phyloP scores from a whole-genome alignment of 2,797 vertebrate species.

The Diplodus puntazzo region DNA sequence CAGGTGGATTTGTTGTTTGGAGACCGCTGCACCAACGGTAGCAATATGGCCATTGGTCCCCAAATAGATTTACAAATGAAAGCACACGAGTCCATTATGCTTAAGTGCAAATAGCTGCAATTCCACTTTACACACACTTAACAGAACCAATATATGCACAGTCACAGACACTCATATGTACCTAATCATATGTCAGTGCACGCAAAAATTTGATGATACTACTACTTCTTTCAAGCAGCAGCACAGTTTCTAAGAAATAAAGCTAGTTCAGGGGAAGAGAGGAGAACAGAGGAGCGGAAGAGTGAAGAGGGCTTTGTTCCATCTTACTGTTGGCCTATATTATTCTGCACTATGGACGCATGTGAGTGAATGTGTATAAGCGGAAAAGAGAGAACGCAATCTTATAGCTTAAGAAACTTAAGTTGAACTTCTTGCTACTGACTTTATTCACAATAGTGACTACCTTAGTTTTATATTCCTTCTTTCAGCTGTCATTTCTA shows the following conservation, averaged over 20 bases:
- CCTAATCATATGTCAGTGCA: conserved; percentile 27
- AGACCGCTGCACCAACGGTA: conserved; percentile 58
- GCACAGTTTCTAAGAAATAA: neutral
- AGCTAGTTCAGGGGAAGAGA: neutral
- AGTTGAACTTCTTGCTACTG: too few species aligned
- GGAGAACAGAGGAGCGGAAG: too few species aligned
- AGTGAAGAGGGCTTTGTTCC: too few species aligned
- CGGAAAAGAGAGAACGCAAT: too few species aligned
- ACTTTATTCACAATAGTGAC: too few species aligned
- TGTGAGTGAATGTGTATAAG: too few species aligned
- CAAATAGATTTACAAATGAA: conserved; percentile 55
- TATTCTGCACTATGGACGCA: too few species aligned
- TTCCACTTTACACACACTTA: conserved; percentile 36
- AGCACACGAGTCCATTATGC: conserved; percentile 34
- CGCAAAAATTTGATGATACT: conserved; percentile 19
- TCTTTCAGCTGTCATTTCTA: neutral
- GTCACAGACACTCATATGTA: conserved; percentile 50
- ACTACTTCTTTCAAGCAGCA: conserved; percentile 9
- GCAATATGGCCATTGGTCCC: conserved; percentile 19
- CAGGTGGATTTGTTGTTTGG: conserved; percentile 37
- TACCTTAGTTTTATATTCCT: neutral
- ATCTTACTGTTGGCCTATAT: too few species aligned
- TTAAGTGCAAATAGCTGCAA: conserved; percentile 74
- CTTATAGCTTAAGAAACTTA: too few species aligned
- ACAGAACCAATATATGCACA: conserved; percentile 44